phyloP scores from a whole-genome alignment of 2,113 vertebrate genomes.

The Atrichornis clamosus region DNA sequence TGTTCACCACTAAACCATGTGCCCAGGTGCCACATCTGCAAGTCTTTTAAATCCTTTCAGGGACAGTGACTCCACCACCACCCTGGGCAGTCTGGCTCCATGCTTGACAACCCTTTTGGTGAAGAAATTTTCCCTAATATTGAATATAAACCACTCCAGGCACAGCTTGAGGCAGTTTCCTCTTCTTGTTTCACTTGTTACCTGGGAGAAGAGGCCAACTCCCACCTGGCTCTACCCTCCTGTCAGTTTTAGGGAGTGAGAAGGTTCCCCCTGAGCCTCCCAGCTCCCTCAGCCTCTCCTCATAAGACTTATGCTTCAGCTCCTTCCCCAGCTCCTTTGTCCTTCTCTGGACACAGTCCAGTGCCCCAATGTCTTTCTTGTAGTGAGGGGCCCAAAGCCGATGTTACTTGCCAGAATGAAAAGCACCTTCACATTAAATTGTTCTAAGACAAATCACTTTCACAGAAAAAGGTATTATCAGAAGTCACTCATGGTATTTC shows the following conservation, averaged over 20 bases:
- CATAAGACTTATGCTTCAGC: neutral
- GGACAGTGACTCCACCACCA: neutral
- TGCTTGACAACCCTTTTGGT: neutral
- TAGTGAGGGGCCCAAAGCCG: neutral
- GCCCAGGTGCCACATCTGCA: neutral
- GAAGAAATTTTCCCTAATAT: neutral
- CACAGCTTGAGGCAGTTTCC: neutral
- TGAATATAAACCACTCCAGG: neutral
- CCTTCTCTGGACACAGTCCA: neutral
- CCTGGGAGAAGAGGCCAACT: neutral
- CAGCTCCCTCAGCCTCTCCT: neutral
- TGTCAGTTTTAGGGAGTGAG: neutral
- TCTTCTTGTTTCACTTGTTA: neutral
- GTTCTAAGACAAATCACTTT: conserved; percentile 46
- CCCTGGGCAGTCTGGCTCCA: neutral
- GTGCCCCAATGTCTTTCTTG: neutral
- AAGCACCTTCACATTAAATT: conserved; percentile 56
- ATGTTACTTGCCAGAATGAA: conserved; percentile 61
- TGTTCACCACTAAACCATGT: neutral
- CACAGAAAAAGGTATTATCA: neutral
- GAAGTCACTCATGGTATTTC: conserved; percentile 28
- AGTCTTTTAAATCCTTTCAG: neutral
- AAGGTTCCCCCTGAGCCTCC: neutral
- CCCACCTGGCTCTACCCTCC: neutral
- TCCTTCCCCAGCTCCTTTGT: neutral